These are phyloP conservation scores for Rugalucina vietnamica DNA, from an alignment of 2,888 invertebrate genomes.

Conservation along the genomic window DNA sequence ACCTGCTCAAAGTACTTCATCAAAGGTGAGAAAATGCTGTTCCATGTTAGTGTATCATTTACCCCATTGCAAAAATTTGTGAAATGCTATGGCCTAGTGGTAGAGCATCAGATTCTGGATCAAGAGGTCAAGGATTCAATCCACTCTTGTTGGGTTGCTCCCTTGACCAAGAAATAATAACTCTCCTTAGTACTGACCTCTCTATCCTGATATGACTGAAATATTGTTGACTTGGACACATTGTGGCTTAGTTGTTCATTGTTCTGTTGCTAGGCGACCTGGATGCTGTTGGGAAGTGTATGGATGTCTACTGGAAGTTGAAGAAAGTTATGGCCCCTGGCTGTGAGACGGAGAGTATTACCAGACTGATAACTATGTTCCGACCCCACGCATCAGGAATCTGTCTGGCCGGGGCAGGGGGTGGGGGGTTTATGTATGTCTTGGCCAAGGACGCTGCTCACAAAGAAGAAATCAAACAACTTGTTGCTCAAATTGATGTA, in stretches of 20 bases:
- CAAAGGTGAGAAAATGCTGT: constrained; percentile 75
- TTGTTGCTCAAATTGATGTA: constrained; percentile 59
- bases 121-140: too few relatives aligned
- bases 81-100: too few relatives aligned
- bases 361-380: constrained; percentile 78
- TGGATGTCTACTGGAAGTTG: constrained; percentile 83
- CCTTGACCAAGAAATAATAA: too few relatives aligned
- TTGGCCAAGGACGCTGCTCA: constrained; percentile 75
- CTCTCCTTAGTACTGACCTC: too few relatives aligned
- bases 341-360: constrained; percentile 82
- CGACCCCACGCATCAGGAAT: constrained; percentile 79
- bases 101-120: too few relatives aligned
- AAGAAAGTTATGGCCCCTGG: constrained; percentile 84
- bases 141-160: too few relatives aligned
- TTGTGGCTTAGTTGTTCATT: not conserved
- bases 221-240: too few relatives aligned
- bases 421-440: constrained; percentile 84
- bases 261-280: constrained; percentile 78
- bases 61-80: too few relatives aligned
- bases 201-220: too few relatives aligned
- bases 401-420: constrained; percentile 84
- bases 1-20: constrained; percentile 80
- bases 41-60: too few relatives aligned
- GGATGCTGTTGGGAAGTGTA: constrained; percentile 78
- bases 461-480: constrained; percentile 50